Conservation (phyloP, 23 tunicate genomes). For the Halocynthia roretzi region DNA sequence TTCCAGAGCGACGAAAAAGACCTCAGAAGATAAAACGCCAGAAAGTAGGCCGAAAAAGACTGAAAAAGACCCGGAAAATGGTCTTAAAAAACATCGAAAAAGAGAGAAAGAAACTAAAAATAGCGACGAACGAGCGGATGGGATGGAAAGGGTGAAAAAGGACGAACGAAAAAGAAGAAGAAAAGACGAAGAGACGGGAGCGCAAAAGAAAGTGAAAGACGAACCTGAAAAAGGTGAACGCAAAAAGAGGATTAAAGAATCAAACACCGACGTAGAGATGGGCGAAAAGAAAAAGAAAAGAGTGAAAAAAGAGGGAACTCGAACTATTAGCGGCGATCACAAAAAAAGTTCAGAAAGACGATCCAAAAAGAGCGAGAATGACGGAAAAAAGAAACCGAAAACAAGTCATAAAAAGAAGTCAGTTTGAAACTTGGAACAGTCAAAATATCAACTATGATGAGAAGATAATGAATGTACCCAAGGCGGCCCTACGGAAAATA, state of each 20-base stretch:
- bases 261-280: neutral
- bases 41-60: neutral
- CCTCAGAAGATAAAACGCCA: neutral
- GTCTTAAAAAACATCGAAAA: neutral
- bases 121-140: neutral
- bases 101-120: neutral
- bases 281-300: neutral
- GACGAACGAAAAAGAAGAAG: too few species aligned
- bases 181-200: neutral
- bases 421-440: neutral
- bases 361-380: neutral
- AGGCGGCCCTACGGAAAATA: too few species aligned
- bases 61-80: neutral
- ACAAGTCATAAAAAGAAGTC: neutral
- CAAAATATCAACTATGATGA: too few species aligned
- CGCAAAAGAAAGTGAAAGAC: neutral
- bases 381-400: neutral
- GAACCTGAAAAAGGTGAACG: neutral
- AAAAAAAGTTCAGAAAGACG: neutral
- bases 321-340: neutral
- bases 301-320: neutral
- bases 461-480: too few species aligned
- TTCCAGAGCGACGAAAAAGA: conserved; percentile 8
- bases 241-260: neutral
- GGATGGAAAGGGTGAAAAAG: too few species aligned